Evolutionary conservation across 2,888 invertebrate species (phyloP), one percentile per base, ranked within the genome.

Genomic region (Acleris emargana): DNA sequence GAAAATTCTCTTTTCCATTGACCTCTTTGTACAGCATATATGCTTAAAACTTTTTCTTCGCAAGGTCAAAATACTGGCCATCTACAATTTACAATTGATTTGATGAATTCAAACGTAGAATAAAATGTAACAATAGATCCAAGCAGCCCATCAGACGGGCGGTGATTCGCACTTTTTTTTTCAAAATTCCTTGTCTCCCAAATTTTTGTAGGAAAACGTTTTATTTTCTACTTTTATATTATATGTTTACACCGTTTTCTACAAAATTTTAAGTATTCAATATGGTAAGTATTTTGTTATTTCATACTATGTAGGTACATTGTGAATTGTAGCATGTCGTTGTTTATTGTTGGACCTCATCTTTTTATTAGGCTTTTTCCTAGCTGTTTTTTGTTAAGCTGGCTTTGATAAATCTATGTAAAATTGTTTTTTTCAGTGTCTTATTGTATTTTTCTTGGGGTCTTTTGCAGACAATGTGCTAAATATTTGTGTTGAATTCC

Each of bases 151-250:
- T 76, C 83, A 80, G 79, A 82, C 80, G 82, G 84, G 76, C 83
- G 77, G 72, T 80, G 83, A 86, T 86, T 87, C 78, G 79, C 86
- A 85, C 67, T 84, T 88, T 90, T 81, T 62, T 88, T 88, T 88
- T 84, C 86, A 76, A 90, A 90, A 89, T 91, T 88, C 84, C 84
- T 76, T 80, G 89, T 89, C 78, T 67, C 69, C 61, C 79, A 70
- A 89, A 88, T 84, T 89, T 87, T 85, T 80, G 87, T 87, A 83
- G 63, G 63, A 68, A 76, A 79, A 74, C 77, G 76, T 84, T 84
- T 84, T 83, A 76, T 77, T 79, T 81, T 76, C 72, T 76, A 71
- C 75, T 84, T 83, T 83, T 80, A 80, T 76, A 70, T 79, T 79
- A 78, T 79, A 72, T 80, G 84, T 83, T 81, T 80, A 75, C 74